Evolutionary conservation across 2,113 vertebrate genomes (phyloP).

Genomic region (Istiophorus platypterus): DNA sequence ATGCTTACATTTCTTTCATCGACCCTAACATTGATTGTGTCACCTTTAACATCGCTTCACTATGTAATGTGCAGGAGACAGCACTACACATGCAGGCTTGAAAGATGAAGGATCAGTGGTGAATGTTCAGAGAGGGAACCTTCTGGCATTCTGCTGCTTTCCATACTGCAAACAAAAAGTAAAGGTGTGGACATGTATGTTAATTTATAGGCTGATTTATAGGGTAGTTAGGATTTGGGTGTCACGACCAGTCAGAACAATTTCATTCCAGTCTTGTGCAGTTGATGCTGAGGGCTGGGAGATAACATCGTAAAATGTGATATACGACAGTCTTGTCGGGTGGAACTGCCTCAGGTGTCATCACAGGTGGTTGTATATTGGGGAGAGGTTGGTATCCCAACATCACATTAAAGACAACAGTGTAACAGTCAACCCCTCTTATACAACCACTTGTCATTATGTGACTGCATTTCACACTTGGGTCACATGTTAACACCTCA

Average conservation of each 20-base stretch:
- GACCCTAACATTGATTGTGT: neutral
- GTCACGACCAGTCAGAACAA: too few relatives aligned
- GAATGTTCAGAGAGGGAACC: neutral
- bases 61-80: constrained; percentile 3
- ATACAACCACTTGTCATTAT: too few relatives aligned
- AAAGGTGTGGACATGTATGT: too few relatives aligned
- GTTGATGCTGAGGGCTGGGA: too few relatives aligned
- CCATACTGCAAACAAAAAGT: too few relatives aligned
- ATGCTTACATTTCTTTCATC: constrained; percentile 12
- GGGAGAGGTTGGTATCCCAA: neutral
- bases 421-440: too few relatives aligned
- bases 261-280: too few relatives aligned
- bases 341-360: neutral
- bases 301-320: neutral
- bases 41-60: constrained; percentile 4
- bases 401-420: neutral
- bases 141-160: neutral
- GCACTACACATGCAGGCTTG: neutral
- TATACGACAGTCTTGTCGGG: neutral
- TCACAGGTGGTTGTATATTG: too few relatives aligned
- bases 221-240: too few relatives aligned
- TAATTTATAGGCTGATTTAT: too few relatives aligned
- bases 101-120: neutral
- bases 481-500: too few relatives aligned
- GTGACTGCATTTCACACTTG: too few relatives aligned